Evolutionary conservation across 2,113 vertebrate species (phyloP).

Genomic region (Lampris megalopsis): DNA sequence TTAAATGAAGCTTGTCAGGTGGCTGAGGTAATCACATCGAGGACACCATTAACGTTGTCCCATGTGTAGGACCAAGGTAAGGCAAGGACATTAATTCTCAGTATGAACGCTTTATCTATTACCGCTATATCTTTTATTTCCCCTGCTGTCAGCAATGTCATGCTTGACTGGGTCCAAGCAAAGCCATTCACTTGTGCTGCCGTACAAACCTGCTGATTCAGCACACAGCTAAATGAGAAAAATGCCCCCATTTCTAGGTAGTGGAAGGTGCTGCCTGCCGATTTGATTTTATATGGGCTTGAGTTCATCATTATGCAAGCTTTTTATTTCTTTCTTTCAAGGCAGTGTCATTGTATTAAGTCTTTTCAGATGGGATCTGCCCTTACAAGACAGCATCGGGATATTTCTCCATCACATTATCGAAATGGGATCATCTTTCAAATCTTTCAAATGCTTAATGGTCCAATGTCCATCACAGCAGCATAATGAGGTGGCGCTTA

Average conservation of each 20-base stretch:
- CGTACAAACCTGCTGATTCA: constrained; percentile 62
- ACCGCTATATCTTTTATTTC: constrained; percentile 50
- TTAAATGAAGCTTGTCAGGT: constrained; percentile 24
- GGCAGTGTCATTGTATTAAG: not conserved
- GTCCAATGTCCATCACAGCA: not conserved
- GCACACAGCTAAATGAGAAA: constrained; percentile 60
- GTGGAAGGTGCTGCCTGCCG: not conserved
- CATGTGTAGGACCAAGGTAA: constrained; percentile 34
- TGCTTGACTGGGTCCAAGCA: constrained; percentile 66
- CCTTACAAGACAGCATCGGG: not conserved
- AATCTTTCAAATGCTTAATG: not conserved
- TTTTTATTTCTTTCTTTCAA: constrained; percentile 12
- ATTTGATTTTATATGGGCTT: constrained; percentile 35
- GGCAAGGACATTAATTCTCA: constrained; percentile 52
- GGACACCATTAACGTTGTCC: not conserved
- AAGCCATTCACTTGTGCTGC: constrained; percentile 50
- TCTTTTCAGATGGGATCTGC: not conserved
- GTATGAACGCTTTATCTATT: constrained; percentile 61
- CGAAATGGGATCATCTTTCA: not conserved
- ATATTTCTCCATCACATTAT: not conserved
- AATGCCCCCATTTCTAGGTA: constrained; percentile 32
- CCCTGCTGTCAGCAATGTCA: constrained; percentile 67
- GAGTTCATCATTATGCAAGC: constrained; percentile 18
- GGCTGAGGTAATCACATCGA: not conserved
- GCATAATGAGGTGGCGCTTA: not conserved